Evolutionary conservation across 2,113 vertebrate genomes (phyloP).

Genomic region (Spermophilus dauricus): DNA sequence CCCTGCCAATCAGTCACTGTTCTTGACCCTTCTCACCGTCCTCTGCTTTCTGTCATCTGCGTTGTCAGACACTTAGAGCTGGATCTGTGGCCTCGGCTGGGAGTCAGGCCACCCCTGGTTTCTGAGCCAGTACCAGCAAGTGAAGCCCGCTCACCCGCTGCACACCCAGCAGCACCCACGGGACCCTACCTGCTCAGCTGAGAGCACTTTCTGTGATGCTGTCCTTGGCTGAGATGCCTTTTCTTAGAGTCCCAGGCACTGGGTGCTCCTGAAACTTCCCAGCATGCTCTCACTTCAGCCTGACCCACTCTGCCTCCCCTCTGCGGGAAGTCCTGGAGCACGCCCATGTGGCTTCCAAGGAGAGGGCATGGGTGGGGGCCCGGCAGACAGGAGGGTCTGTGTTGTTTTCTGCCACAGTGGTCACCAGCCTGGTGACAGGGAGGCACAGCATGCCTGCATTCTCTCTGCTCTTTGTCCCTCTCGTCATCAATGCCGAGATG

Average conservation of each 20-base stretch:
- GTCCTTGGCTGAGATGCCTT: neutral
- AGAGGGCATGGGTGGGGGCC: no score
- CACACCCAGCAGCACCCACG: neutral
- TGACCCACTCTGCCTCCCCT: neutral
- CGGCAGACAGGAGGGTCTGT: no score
- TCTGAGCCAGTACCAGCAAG: neutral
- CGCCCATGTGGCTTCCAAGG: neutral
- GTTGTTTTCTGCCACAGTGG: accelerated
- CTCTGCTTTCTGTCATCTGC: neutral
- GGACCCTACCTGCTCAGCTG: neutral
- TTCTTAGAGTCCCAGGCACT: neutral
- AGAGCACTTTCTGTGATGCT: neutral
- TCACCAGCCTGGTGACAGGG: neutral
- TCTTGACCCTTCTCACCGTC: neutral
- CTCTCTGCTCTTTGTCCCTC: neutral
- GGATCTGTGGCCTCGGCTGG: neutral
- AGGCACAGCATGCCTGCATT: accelerated
- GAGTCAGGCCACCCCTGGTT: neutral
- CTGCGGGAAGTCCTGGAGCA: neutral
- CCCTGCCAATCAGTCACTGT: neutral
- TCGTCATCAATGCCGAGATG: neutral
- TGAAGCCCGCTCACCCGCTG: accelerated
- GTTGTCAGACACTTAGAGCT: neutral
- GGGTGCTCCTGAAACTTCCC: neutral
- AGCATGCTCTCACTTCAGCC: accelerated